A percentile compares a stretch with the other conserved stretches of the same genome.
Evolutionary conservation across 2,113 vertebrate genomes (phyloP).

Genomic region (Cryptomyrus ogoouensis): DNA sequence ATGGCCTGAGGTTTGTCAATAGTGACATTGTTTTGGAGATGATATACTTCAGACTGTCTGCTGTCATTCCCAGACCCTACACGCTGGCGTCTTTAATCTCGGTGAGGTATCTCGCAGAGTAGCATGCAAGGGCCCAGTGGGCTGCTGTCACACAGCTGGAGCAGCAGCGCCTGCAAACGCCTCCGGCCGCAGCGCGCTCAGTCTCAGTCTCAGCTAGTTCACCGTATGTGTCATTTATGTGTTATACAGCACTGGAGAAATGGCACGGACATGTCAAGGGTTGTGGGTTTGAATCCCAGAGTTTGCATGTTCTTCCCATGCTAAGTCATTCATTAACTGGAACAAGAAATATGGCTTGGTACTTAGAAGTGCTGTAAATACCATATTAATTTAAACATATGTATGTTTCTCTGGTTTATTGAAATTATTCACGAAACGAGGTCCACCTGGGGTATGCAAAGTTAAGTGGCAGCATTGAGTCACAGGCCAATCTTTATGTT

Average conservation of each 20-base stretch:
- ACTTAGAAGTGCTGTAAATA: neutral
- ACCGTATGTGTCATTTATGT: neutral
- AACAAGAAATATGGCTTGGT: neutral
- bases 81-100: slow-evolving; percentile 23
- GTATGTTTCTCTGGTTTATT: neutral
- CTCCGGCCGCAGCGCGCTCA: neutral
- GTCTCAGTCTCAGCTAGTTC: neutral
- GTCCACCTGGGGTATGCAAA: no score
- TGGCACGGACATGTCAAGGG: neutral
- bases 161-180: neutral
- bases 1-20: slow-evolving; percentile 15
- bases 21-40: slow-evolving; percentile 20
- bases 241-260: neutral
- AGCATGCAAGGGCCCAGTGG: slow-evolving; percentile 5
- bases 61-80: neutral
- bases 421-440: no score
- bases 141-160: neutral
- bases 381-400: neutral
- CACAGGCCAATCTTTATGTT: no score
- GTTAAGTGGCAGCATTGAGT: no score
- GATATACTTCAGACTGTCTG: slow-evolving; percentile 18
- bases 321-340: neutral
- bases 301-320: neutral
- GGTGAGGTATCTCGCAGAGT: neutral
- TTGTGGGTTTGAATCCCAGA: neutral